Conservation (phyloP, 2,113 vertebrate genomes). For the Thinocorus orbignyianus region DNA sequence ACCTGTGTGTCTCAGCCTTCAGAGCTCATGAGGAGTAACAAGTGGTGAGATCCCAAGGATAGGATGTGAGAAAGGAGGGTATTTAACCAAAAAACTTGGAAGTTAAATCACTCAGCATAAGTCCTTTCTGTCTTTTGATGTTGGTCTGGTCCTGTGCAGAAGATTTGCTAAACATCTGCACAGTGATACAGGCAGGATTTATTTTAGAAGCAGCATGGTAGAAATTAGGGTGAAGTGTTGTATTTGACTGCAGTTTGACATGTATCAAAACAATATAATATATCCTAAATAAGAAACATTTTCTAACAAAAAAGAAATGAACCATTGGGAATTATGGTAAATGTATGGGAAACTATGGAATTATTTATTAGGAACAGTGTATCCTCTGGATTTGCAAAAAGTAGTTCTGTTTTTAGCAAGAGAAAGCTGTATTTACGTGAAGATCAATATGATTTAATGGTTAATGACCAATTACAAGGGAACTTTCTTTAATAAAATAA, state of each 20-base stretch:
- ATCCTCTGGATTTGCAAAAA: neutral
- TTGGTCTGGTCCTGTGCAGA: neutral
- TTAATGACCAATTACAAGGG: neutral
- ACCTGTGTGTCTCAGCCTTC: neutral
- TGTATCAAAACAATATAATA: neutral
- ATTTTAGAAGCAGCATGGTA: neutral
- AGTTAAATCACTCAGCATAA: neutral
- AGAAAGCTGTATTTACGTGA: neutral
- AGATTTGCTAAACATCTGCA: neutral
- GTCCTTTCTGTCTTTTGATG: neutral
- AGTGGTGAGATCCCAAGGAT: neutral
- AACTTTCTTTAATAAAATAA: neutral
- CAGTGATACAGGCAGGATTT: neutral
- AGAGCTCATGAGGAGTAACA: fast-evolving
- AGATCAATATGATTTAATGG: neutral
- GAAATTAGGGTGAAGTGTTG: neutral
- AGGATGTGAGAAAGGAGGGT: fast-evolving
- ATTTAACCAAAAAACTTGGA: neutral
- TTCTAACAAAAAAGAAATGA: neutral
- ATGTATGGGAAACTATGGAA: neutral
- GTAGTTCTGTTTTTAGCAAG: neutral
- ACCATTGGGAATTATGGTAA: neutral
- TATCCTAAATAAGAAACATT: neutral
- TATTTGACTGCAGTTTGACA: neutral
- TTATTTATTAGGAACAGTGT: neutral